Conservation (phyloP, 1,140 invertebrate species). For the Batillaria attramentaria region DNA sequence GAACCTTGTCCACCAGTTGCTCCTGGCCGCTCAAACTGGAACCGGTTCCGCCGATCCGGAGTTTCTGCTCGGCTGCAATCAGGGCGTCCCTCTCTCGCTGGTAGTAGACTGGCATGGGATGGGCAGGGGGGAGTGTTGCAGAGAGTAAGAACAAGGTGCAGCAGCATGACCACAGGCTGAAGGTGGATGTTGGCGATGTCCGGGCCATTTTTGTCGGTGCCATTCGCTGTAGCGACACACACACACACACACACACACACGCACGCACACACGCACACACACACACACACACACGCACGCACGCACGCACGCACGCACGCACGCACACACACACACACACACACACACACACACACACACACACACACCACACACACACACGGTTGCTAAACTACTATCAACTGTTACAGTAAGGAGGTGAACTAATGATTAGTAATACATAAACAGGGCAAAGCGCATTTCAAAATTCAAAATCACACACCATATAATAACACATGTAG, state of each 20-base stretch:
- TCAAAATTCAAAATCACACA: too few relatives aligned
- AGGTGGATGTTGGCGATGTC: too few relatives aligned
- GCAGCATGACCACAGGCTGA: not conserved
- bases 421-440: too few relatives aligned
- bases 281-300: not conserved
- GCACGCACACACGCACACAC: not conserved
- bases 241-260: conserved; percentile 11
- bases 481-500: too few relatives aligned
- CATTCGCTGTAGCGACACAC: not conserved
- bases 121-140: too few relatives aligned
- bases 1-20: conserved; percentile 3
- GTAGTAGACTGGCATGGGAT: not conserved
- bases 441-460: too few relatives aligned
- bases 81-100: not conserved
- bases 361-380: not conserved
- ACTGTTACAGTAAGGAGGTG: too few relatives aligned
- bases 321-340: not conserved
- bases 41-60: conserved; percentile 1
- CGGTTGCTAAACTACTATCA: too few relatives aligned
- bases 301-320: not conserved
- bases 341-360: conserved; percentile 1
- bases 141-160: too few relatives aligned
- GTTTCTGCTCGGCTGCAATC: not conserved
- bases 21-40: not conserved
- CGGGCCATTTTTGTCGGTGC: too few relatives aligned